Evolutionary conservation across 2,888 invertebrate species (phyloP), one percentile per base, ranked within the genome.

Genomic region (Phengaris arion): DNA sequence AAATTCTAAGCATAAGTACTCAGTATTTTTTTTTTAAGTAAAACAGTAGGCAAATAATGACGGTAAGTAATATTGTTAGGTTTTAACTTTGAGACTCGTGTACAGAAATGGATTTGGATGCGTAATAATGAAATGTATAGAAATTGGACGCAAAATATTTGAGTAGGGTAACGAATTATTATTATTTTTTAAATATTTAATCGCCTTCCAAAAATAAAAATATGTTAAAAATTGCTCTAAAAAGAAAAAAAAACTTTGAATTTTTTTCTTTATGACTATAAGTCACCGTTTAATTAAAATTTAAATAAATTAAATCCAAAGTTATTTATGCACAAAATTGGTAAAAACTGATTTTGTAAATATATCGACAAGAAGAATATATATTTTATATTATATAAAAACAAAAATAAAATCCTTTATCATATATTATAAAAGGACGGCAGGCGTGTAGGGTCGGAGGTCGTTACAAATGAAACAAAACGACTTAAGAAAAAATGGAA

Each of bases 401-500:
- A 35, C 64, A 10, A 0, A 35, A 22, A 35, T 57, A 2, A 22
- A 10, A 9, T 64, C 1, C 10, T 1, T 35, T 35, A 35, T 35
- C 12, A 64, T 22, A 15, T 8, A 13, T 52, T 35, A 52, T 72
- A 22, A 81, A 82, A 80, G 79, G 79, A 77, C 78, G 78, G 75
- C 74, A 77, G 79, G 81, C 80, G 80, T 81, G 78, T 79, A 76
- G 79, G 80, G 51, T 52, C 9, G 51, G 6, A 15, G 15, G 70
- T 81, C 80, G 80, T 82, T 81, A 81, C 76, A 79, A 82, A 79
- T 35, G 51, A 72, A 72, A 72, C 72, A 79, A 82, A 81, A 81
- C 79, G 81, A 80, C 81, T 81, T 80, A 82, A 80, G 79, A 79
- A 79, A 78, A 81, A 82, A 54, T 51, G 54, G 72, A 51, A 54